Evolutionary conservation across 2,113 vertebrate species (phyloP), one percentile per base, ranked within the genome.

Genomic region (Nematolebias whitei): DNA sequence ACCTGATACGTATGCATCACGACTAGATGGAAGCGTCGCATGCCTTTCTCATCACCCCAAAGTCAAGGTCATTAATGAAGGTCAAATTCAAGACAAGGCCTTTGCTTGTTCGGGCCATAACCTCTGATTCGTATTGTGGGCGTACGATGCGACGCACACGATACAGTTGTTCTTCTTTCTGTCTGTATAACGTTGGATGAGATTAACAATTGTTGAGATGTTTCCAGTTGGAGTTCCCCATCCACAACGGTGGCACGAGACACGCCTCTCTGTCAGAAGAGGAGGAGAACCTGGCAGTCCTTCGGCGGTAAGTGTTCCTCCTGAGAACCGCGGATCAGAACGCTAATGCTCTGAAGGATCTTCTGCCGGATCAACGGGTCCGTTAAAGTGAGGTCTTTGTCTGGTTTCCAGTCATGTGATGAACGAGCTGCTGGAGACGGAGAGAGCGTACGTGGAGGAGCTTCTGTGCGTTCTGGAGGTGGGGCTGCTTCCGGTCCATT

Each of bases 381-480:
- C 9, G 5, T n/a, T 44, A 1, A n/a, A n/a, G 4, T 44, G 18
- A 44, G 5, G 14, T 5, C 40, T 43, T 58, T 63, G 10, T 71
- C 32, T 70, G 39, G 56, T 7, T 82, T 77, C 1, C 81, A 98
- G 96, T 49, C 97, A 99, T 2, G 97, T 99, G 67, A 99, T 99
- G 93, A 99, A 98, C 4, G 98, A 99, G 72, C 93, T 99, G 54
- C 91, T 99, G 57, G 98, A 99, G 88, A 99, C 97, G 0, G 98
- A 99, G 73, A 82, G 98, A 49, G 97, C 92, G 0, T 99, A 99
- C 6, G 98, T 98, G 22, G 98, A 98, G 75, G 96, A 99, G 84
- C 92, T 99, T n/a, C 94, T 98, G n/a, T 99, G 96, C 1, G 96
- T 99, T 56, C 91, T 99, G 67, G 95, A 98, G 93, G 98, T 96